Evolutionary conservation across 2,797 vertebrate genomes (phyloP), one percentile per base, ranked within the genome.

Genomic region (Hyperoplus lanceolatus): DNA sequence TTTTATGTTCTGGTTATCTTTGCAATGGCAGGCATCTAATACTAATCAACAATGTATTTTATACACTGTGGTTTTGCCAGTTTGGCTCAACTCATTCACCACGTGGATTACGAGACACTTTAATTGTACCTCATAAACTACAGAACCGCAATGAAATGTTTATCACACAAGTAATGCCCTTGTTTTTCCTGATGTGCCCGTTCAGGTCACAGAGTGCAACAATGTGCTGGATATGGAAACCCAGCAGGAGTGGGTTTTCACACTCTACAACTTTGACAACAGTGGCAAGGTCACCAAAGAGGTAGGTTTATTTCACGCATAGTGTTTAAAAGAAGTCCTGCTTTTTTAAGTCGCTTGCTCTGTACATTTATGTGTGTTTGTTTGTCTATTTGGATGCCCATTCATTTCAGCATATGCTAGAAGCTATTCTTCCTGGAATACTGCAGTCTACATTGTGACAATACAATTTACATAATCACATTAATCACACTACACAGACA

Each of bases 191-290:
- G 38, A 5, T 85, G 51, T 66, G 59, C 5, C 21, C 82, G 83
- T 80, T 78, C 91, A 97, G 97, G 96, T 95, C 91, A 86, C 96
- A 58, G 95, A 96, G 75, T 96, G 95, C 81, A 95, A 95, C 54
- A 87, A 94, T n/a, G 74, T 1, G 5, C 93, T 94, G 87, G 93
- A 96, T 83, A 95, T 96, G 60, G 93, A 95, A 85, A 94, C 96
- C 88, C 94, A 92, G 86, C 96, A 96, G 92, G 96, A 97, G 77
- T 97, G 96, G 97, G 95, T 96, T 78, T 97, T 97, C 90, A 97
- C 96, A 5, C 91, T 98, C 18, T 96, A 96, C 51, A 96, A 97
- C 94, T 96, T 96, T 70, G 96, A 97, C 93, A 96, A 96, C 93
- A 96, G 94, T 1, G 96, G 95, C 89, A 94, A 96, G 91, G 95